These are phyloP conservation scores for Entomyzon cyanotis DNA, from an alignment of 2,113 vertebrate genomes.

Conservation along the genomic window DNA sequence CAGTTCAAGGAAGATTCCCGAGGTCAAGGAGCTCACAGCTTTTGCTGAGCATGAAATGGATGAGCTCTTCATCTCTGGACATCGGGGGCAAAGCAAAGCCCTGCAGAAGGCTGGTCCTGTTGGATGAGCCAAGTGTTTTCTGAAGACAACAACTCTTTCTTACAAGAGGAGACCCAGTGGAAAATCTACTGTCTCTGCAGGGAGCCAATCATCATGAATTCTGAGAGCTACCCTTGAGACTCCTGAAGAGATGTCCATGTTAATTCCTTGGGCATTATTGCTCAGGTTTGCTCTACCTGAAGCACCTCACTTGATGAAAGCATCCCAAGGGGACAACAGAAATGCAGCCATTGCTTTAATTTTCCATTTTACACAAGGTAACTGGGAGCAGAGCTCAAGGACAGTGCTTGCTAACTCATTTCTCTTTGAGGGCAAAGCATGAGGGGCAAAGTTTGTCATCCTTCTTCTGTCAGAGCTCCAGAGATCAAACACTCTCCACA, in stretches of 20 bases:
- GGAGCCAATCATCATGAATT: neutral
- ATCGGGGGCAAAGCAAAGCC: neutral
- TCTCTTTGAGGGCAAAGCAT: rapidly evolving
- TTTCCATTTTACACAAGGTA: neutral
- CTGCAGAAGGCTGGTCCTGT: neutral
- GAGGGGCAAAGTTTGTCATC: neutral
- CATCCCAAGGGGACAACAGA: neutral
- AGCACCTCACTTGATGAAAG: neutral
- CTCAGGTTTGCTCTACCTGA: neutral
- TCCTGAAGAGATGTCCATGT: neutral
- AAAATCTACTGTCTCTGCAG: neutral
- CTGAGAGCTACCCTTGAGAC: neutral
- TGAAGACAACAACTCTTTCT: neutral
- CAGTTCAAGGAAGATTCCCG: neutral
- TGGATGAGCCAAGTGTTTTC: neutral
- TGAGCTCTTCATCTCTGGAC: neutral
- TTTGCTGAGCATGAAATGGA: rapidly evolving
- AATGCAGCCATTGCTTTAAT: neutral
- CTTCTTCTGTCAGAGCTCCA: neutral
- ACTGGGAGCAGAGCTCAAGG: neutral
- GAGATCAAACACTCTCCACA: neutral
- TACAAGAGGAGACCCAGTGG: neutral
- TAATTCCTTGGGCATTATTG: neutral
- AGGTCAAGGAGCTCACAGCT: neutral
- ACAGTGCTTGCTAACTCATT: neutral